A percentile compares a stretch with the other conserved stretches of the same genome.
These are phyloP conservation scores for Mamestra configurata DNA, from an alignment of 1,140 invertebrate species.

Conservation along the genomic window DNA sequence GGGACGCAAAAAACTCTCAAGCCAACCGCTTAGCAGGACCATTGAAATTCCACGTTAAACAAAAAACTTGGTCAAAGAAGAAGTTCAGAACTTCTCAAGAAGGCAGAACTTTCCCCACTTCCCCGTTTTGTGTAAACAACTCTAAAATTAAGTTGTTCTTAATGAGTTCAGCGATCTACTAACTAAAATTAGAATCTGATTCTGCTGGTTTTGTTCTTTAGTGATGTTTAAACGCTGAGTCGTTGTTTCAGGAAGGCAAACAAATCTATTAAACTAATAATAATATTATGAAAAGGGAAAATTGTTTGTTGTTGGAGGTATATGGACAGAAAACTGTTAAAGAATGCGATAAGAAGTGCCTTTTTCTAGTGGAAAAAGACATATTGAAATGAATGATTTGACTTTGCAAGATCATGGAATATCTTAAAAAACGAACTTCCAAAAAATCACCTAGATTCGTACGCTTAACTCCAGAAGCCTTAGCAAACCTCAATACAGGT, in stretches of 20 bases:
- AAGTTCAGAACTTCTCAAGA: slow-evolving; percentile 10
- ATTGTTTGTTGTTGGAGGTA: too few relatives aligned
- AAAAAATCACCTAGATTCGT: too few relatives aligned
- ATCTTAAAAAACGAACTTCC: too few relatives aligned
- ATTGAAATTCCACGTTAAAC: slow-evolving; percentile 32
- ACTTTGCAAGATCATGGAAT: too few relatives aligned
- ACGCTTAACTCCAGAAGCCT: too few relatives aligned
- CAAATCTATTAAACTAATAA: too few relatives aligned
- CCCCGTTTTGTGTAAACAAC: slow-evolving; percentile 25
- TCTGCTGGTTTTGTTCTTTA: background rate
- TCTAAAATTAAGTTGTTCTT: slow-evolving; percentile 39
- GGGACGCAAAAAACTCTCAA: background rate
- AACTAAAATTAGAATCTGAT: background rate
- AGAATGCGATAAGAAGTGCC: too few relatives aligned
- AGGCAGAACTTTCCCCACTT: slow-evolving; percentile 19
- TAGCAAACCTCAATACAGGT: too few relatives aligned
- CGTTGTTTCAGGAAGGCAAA: background rate
- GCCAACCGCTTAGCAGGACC: slow-evolving; percentile 3
- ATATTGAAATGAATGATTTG: too few relatives aligned
- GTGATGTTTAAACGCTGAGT: background rate
- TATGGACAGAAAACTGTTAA: too few relatives aligned
- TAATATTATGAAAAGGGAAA: too few relatives aligned
- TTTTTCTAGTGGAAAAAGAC: too few relatives aligned
- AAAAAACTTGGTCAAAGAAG: slow-evolving; percentile 23
- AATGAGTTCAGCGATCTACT: slow-evolving; percentile 27